phyloP scores from a whole-genome alignment of 2,113 vertebrate species.

The Archilochus colubris region DNA sequence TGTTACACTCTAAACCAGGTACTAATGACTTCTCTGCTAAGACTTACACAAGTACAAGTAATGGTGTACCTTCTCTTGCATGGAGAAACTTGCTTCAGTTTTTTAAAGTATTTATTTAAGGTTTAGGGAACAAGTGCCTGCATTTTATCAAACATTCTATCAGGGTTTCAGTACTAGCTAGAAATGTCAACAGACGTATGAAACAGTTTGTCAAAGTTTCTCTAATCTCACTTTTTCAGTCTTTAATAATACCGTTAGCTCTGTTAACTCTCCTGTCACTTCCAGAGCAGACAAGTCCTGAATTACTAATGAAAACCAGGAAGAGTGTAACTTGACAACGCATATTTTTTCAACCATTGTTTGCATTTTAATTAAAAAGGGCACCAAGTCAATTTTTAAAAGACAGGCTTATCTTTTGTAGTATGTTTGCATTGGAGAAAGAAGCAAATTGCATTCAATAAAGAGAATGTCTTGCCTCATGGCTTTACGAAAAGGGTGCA shows the following conservation, averaged over 20 bases:
- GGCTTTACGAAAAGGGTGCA: not conserved
- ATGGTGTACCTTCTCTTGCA: not conserved
- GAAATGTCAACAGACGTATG: not conserved
- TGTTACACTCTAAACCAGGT: not conserved
- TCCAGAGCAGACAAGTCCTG: not conserved
- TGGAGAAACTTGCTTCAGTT: not conserved
- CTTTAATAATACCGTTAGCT: not conserved
- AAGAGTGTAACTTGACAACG: not conserved
- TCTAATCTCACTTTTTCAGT: not conserved
- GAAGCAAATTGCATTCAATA: not conserved
- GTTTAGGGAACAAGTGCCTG: not conserved
- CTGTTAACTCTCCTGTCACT: accelerated
- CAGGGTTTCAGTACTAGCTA: not conserved
- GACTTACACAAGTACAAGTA: not conserved
- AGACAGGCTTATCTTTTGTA: not conserved
- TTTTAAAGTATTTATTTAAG: not conserved
- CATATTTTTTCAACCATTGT: not conserved
- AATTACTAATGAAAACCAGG: not conserved
- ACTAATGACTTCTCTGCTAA: not conserved
- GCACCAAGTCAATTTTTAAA: not conserved
- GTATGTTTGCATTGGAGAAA: not conserved
- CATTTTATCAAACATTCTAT: not conserved
- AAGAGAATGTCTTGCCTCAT: not conserved
- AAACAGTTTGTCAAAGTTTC: not conserved
- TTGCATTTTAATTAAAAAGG: not conserved